phyloP scores from a whole-genome alignment of 2,888 invertebrate genomes.

The Diarsia mendica region DNA sequence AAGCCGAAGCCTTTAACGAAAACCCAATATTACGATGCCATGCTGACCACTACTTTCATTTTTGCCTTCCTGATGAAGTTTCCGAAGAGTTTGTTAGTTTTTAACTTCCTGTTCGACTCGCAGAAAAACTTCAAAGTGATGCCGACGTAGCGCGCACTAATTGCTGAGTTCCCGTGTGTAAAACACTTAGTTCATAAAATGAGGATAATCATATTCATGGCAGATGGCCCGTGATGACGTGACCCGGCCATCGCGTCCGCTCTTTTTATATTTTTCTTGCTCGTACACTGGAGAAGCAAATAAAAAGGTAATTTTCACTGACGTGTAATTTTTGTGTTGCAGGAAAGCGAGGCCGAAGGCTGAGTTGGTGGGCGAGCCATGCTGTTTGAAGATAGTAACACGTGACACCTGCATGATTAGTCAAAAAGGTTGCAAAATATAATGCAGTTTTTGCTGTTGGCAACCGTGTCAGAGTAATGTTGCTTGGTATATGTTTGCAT shows the following conservation, averaged over 20 bases:
- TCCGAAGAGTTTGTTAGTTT: conserved; percentile 36
- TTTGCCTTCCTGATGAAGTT: conserved; percentile 19
- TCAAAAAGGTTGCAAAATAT: neutral
- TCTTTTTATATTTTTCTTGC: conserved; percentile 42
- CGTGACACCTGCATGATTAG: neutral
- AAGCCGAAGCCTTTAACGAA: neutral
- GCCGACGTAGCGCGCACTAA: conserved; percentile 45
- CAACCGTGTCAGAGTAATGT: neutral
- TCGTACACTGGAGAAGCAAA: conserved; percentile 23
- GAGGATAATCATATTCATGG: conserved; percentile 60
- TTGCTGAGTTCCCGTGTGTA: conserved; percentile 53
- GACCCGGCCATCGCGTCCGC: conserved; percentile 26
- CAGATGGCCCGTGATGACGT: conserved; percentile 53
- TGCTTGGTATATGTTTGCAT: neutral
- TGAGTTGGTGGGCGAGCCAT: neutral
- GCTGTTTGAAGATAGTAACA: conserved; percentile 1
- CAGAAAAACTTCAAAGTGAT: conserved; percentile 34
- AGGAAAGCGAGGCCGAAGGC: neutral
- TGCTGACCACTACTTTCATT: conserved; percentile 31
- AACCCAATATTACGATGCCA: neutral
- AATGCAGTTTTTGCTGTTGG: neutral
- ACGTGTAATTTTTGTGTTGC: neutral
- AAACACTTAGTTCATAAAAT: conserved; percentile 59
- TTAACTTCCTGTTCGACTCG: conserved; percentile 38
- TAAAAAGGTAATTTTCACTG: conserved; percentile 29